Conservation (phyloP, 2,797 vertebrate species). For the Sebastes matsubarae region DNA sequence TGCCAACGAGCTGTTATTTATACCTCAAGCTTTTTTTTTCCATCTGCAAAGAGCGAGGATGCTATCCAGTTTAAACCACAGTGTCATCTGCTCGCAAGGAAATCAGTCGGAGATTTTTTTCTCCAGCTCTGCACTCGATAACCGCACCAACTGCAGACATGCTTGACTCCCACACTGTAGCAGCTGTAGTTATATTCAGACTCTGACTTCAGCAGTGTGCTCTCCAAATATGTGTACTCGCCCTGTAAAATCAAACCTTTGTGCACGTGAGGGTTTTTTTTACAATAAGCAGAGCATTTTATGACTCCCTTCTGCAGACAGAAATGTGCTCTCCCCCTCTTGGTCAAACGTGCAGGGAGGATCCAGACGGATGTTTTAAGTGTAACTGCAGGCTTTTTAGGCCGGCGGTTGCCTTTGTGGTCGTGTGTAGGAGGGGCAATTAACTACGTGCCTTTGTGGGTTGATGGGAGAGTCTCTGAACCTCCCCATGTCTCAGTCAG, state of each 20-base stretch:
- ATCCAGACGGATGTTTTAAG: conserved; percentile 27
- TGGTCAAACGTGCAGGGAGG: conserved; percentile 9
- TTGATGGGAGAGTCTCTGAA: conserved; percentile 37
- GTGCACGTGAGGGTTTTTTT: conserved; percentile 16
- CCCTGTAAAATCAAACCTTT: conserved; percentile 51
- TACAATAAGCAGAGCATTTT: conserved; percentile 22
- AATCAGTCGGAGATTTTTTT: conserved; percentile 47
- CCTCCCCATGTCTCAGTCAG: conserved; percentile 27
- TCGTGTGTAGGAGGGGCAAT: conserved; percentile 16
- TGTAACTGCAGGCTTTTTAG: conserved; percentile 23
- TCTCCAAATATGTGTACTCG: conserved; percentile 56
- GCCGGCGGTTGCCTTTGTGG: conserved; percentile 12
- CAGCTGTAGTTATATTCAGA: conserved; percentile 79
- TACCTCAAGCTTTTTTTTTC: background rate
- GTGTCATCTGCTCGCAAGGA: conserved; percentile 47
- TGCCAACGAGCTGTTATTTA: conserved; percentile 28
- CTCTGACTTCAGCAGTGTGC: conserved; percentile 64
- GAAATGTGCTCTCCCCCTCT: background rate
- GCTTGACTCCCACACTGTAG: conserved; percentile 60
- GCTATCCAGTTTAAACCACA: background rate
- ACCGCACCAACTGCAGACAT: conserved; percentile 66
- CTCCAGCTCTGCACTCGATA: conserved; percentile 23
- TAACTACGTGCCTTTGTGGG: conserved; percentile 45
- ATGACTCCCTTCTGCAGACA: conserved; percentile 13
- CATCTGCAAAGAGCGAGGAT: conserved; percentile 13